phyloP scores from a whole-genome alignment of 2,888 invertebrate genomes.

The Lycocerus yunnanus region DNA sequence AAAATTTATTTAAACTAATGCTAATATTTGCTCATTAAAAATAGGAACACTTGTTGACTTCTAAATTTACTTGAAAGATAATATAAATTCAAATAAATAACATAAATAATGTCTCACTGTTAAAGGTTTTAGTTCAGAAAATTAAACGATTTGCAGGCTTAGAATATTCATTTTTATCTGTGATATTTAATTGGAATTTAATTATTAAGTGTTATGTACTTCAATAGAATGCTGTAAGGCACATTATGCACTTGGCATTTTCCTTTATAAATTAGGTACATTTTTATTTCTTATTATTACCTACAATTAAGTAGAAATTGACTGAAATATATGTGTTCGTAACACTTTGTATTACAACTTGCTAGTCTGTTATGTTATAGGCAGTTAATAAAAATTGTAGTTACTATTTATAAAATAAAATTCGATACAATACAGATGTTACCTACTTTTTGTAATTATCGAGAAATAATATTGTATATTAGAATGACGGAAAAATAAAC shows the following conservation, averaged over 20 bases:
- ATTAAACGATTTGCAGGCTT: neutral
- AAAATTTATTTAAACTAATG: neutral
- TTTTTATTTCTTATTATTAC: neutral
- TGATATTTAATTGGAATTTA: neutral
- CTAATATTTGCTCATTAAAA: slow-evolving; percentile 1
- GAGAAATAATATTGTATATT: neutral
- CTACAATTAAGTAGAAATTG: neutral
- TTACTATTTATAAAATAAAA: neutral
- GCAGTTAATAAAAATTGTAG: neutral
- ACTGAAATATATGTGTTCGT: slow-evolving; percentile 1
- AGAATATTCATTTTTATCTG: neutral
- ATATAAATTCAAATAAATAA: neutral
- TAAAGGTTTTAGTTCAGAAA: neutral
- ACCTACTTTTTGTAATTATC: neutral
- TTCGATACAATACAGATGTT: neutral
- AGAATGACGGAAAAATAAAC: neutral
- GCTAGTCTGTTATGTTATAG: neutral
- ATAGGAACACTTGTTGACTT: neutral
- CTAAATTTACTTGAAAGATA: neutral
- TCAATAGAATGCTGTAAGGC: neutral
- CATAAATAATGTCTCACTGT: neutral
- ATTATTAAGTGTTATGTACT: neutral
- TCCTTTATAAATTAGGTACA: neutral
- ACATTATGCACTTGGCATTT: neutral
- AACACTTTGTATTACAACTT: neutral